Base-by-base conservation (phyloP, 1,140 invertebrate genomes). In the Drosophila auraria region DNA sequence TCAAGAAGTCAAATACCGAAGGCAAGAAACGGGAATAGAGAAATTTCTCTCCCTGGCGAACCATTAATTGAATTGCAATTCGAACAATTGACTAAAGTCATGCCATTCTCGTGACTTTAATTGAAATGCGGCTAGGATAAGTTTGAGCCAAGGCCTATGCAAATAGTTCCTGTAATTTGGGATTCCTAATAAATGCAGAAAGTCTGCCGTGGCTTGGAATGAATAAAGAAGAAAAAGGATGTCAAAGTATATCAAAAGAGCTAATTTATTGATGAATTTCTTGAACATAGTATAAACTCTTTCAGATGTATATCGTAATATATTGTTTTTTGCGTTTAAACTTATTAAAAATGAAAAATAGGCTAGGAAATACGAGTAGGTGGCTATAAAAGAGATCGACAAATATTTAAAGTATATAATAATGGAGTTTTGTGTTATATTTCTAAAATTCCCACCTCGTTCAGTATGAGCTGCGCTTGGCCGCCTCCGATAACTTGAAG, bases 401-500 rank as follows among this genome's bases (percentile, higher is more conserved):
- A 33, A 3, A 17, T 20, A 53, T 15, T 9, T 5, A 50, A 15
- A 20, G 6, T 8, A n/a, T 6, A 54, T 23, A 15, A 33, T 57
- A 57, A 57, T 57, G 14, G 2, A 42, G 15, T 42, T n/a, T 7
- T n/a, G 15, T 57, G 1, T 40, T 25, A 14, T n/a, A 38, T 57
- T 40, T 15, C 23, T 23, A 11, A 33, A n/a, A 33, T 4, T 62
- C 36, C 44, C 49, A 47, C 42, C 42, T 38, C 70, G 53, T 77
- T 60, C 94, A 98, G 97, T 99, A 98, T 94, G 97, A 98, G 94
- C 95, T 98, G 89, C 96, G 97, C 91, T 94, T 98, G 93, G 97
- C 98, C 36, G 98, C 98, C 17, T 98, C 98, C 49, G 98, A 99
- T 94, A 98, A 98, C 94, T 94, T 98, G 84, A 98, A 98, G 94